phyloP scores from a whole-genome alignment of 2,888 invertebrate genomes.

The Rotaria sp. region DNA sequence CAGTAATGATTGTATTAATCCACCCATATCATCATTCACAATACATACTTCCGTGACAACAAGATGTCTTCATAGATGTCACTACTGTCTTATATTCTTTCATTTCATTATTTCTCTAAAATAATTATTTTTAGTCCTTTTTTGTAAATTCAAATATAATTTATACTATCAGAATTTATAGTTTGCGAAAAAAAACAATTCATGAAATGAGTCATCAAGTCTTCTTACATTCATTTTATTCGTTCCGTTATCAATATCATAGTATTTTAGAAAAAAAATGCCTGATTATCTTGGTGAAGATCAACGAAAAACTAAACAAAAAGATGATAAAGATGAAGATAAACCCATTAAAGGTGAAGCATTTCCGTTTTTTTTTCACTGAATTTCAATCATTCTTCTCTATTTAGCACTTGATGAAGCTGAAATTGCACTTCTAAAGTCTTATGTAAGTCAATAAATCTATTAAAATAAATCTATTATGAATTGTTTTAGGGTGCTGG shows the following conservation, averaged over 20 bases:
- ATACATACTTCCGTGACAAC: neutral
- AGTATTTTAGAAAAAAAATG: neutral
- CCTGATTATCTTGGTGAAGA: slow-evolving; percentile 89
- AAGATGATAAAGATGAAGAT: slow-evolving; percentile 71
- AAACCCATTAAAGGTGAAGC: slow-evolving; percentile 77
- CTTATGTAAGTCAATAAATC: slow-evolving; percentile 70
- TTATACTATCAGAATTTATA: no score
- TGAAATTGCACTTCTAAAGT: slow-evolving; percentile 89
- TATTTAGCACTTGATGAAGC: slow-evolving; percentile 87
- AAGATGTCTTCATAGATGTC: neutral
- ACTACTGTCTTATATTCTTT: neutral
- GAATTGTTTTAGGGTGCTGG: slow-evolving; percentile 97
- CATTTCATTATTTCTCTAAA: neutral
- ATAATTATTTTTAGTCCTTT: neutral
- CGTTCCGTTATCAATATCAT: neutral
- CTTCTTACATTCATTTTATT: neutral
- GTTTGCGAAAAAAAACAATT: neutral
- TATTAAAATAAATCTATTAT: slow-evolving; percentile 58
- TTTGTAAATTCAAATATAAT: neutral
- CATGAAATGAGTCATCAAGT: neutral
- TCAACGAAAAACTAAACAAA: slow-evolving; percentile 73
- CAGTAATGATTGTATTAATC: no score
- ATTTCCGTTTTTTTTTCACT: neutral
- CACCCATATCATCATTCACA: no score
- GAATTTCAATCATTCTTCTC: neutral